Evolutionary conservation across 1,140 invertebrate genomes (phyloP).

Genomic region (Heliconius hermathena): DNA sequence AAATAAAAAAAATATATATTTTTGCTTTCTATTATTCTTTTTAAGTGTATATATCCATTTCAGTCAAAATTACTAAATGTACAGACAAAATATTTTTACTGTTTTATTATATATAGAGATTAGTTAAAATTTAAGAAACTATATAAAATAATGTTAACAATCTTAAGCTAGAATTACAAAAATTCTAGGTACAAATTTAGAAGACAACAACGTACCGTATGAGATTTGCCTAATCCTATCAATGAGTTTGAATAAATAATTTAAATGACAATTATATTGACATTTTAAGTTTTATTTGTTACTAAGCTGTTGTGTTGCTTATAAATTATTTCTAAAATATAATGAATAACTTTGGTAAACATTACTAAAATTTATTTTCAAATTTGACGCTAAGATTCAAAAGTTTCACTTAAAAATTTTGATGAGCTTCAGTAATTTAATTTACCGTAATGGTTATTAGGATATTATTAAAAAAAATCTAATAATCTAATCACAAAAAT

Average conservation of each 20-base stretch:
- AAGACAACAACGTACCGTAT: no score
- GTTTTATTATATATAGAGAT: no score
- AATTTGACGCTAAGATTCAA: not conserved
- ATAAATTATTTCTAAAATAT: conserved; percentile 6
- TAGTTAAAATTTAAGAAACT: no score
- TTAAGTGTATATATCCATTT: no score
- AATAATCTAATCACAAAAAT: not conserved
- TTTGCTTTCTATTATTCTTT: no score
- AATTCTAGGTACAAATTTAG: no score
- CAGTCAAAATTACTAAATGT: no score
- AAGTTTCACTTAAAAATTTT: not conserved
- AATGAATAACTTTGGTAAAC: not conserved
- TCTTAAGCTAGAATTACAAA: no score
- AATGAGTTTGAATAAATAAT: not conserved
- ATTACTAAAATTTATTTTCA: not conserved
- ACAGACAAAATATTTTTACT: no score
- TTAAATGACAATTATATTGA: not conserved
- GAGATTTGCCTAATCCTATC: not conserved
- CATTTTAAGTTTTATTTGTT: not conserved
- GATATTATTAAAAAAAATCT: not conserved
- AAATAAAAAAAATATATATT: no score
- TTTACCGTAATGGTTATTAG: not conserved
- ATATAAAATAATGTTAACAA: no score
- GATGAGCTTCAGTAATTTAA: not conserved
- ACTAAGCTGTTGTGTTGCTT: not conserved